Evolutionary conservation across 2,797 vertebrate genomes (phyloP).

Genomic region (Cynopterus sphinx): DNA sequence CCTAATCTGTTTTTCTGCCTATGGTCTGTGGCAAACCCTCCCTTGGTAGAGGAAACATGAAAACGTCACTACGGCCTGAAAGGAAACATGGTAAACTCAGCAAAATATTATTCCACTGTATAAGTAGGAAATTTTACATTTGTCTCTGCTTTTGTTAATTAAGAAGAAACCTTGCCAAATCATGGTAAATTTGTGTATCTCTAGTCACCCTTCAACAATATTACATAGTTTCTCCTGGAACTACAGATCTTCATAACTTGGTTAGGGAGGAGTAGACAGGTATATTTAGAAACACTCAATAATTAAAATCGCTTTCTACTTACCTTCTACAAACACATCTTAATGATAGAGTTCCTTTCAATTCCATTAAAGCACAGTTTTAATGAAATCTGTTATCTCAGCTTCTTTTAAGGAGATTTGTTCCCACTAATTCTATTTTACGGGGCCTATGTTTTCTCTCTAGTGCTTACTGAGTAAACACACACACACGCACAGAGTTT

Average conservation of each 20-base stretch:
- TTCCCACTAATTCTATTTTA: conserved; percentile 64
- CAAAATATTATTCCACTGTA: neutral
- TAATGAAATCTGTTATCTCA: conserved; percentile 71
- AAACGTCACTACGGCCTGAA: neutral
- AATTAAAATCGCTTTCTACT: conserved; percentile 78
- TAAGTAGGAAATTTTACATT: neutral
- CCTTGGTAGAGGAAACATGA: neutral
- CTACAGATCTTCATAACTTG: neutral
- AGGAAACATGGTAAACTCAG: neutral
- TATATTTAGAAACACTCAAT: conserved; percentile 77
- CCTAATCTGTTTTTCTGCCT: neutral
- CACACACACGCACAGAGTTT: neutral
- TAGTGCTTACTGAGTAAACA: conserved; percentile 23
- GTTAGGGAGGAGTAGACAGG: neutral
- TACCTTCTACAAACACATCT: conserved; percentile 69
- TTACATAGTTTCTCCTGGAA: conserved; percentile 2
- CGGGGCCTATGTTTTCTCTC: conserved; percentile 59
- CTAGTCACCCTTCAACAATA: neutral
- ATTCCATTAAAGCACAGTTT: conserved; percentile 60
- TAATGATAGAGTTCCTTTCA: conserved; percentile 67
- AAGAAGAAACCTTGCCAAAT: conserved; percentile 11
- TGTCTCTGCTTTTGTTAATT: conserved; percentile 12
- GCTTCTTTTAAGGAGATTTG: conserved; percentile 60
- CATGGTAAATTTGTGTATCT: neutral
- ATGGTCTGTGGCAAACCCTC: neutral